phyloP scores from a whole-genome alignment of 1,140 invertebrate species.

The Procambarus clarkii region DNA sequence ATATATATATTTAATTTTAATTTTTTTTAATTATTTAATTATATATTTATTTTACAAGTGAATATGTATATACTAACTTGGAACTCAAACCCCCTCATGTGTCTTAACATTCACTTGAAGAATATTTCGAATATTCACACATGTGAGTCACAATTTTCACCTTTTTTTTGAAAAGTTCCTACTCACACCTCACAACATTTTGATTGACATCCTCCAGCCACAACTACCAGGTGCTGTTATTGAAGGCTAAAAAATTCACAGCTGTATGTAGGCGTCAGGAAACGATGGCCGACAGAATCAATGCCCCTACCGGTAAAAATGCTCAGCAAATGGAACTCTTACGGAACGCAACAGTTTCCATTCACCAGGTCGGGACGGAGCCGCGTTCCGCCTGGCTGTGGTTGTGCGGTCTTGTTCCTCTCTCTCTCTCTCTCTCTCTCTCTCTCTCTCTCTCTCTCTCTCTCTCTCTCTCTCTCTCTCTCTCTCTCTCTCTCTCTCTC shows the following conservation, averaged over 20 bases:
- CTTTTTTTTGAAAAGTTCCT: neutral
- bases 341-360: neutral
- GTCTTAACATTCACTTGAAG: neutral
- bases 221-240: slow-evolving; percentile 7
- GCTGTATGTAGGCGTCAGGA: neutral
- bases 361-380: no score
- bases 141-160: neutral
- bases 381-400: no score
- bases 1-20: slow-evolving; percentile 6
- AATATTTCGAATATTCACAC: neutral
- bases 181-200: neutral
- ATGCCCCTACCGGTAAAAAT: neutral
- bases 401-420: no score
- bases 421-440: no score
- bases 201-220: neutral
- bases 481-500: no score
- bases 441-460: no score
- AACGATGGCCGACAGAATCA: neutral
- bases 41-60: neutral
- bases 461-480: no score
- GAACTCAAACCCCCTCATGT: neutral
- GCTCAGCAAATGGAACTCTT: neutral
- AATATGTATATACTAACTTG: neutral
- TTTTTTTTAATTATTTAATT: neutral
- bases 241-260: neutral